Base-by-base conservation (phyloP, 2,797 vertebrate species). In the Acridotheres tristis region DNA sequence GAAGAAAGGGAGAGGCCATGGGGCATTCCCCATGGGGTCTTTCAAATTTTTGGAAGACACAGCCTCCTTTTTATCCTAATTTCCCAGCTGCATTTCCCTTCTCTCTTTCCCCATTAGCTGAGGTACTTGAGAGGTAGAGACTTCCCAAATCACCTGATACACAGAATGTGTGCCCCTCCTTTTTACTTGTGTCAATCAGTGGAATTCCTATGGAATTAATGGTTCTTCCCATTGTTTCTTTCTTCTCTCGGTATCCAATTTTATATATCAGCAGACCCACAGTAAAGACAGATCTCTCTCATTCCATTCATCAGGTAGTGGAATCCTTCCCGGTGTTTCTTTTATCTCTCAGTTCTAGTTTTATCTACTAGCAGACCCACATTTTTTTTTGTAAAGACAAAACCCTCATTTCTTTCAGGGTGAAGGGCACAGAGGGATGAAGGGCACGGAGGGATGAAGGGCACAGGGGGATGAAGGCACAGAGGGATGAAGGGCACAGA, bases 21-120 rank as follows among this genome's bases (percentile, higher is more conserved):
- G 40, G 20, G 20, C 6, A 30, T 45, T 22, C 0, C 48, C 20
- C 26, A 9, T 19, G 27, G 21, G 7, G 6, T 77, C 38, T 63
- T 5, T 16, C 26, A 8, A 1, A 13, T 3, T 36, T 6, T 45
- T 36, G 2, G n/a, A 45, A 13, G 13, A 3, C 0, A 0, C 50
- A 54, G 16, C n/a, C 40, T 32, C 27, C 16, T 38, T 45, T 65
- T 38, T 45, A 26, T 54, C 50, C n/a, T 1, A 25, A 16, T 55
- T 78, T 54, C 61, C 32, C 0, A 0, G 48, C 2, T 0, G 0
- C 32, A 25, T 54, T 23, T 45, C 40, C 27, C 17, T 15, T 15
- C 17, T 42, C 13, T 23, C 36, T 43, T 36, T 47, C n/a, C n/a
- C 21, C n/a, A 20, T 1, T 77, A 15, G 1, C 40, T 30, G 50